A percentile compares a stretch with the other conserved stretches of the same genome.
Conservation (phyloP, 2,888 invertebrate species). For the Malachius bipustulatus region DNA sequence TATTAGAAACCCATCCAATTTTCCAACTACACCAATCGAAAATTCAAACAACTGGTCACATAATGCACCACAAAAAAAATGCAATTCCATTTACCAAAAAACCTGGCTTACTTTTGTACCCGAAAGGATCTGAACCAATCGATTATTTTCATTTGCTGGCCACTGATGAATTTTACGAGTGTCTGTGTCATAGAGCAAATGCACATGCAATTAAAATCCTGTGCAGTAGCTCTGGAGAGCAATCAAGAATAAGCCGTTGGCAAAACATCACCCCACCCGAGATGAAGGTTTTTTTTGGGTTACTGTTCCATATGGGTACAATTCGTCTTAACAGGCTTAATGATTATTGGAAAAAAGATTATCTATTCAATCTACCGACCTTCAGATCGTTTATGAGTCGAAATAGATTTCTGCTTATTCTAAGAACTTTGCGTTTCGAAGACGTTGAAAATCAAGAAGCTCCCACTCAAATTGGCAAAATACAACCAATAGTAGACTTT, state of each 20-base stretch:
- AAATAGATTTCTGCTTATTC: conserved; percentile 28
- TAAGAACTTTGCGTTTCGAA: conserved; percentile 29
- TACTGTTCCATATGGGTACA: conserved; percentile 31
- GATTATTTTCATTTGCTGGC: conserved; percentile 16
- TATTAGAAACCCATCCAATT: too few relatives aligned
- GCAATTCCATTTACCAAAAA: too few relatives aligned
- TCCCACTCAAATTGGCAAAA: conserved; percentile 25
- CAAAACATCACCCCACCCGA: conserved; percentile 22
- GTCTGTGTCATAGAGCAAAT: conserved; percentile 13
- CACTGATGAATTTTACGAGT: conserved; percentile 15
- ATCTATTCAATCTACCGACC: conserved; percentile 25
- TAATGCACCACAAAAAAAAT: too few relatives aligned
- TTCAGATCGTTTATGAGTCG: conserved; percentile 28
- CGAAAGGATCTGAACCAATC: too few relatives aligned
- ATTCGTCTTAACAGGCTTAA: conserved; percentile 25
- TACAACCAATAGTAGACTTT: conserved; percentile 27
- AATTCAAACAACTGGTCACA: too few relatives aligned
- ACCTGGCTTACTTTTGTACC: too few relatives aligned
- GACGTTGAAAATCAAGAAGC: conserved; percentile 16
- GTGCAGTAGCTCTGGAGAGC: conserved; percentile 10
- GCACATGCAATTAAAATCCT: conserved; percentile 15
- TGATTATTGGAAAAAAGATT: conserved; percentile 31
- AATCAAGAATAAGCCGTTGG: conserved; percentile 23
- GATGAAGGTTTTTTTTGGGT: conserved; percentile 28
- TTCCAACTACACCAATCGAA: too few relatives aligned